A percentile compares a stretch with the other conserved stretches of the same genome.
Evolutionary conservation across 2,888 invertebrate genomes (phyloP).

Genomic region (Coleophora flavipennella): DNA sequence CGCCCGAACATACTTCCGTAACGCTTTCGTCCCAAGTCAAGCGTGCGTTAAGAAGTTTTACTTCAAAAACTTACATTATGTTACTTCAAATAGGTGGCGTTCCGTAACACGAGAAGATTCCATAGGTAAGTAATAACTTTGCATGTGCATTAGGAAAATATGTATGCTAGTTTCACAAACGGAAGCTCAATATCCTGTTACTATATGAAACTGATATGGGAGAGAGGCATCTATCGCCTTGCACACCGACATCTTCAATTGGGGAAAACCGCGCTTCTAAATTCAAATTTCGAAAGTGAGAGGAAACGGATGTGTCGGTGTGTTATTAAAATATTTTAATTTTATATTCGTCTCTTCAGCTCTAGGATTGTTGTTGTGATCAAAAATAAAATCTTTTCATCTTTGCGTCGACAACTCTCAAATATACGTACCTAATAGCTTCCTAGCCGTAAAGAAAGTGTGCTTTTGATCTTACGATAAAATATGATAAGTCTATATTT

Average conservation of each 20-base stretch:
- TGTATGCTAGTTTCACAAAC: too few relatives aligned
- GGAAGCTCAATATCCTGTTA: conserved; percentile 11
- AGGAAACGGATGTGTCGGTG: conserved; percentile 64
- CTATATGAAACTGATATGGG: conserved; percentile 11
- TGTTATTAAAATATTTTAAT: conserved; percentile 60
- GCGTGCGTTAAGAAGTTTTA: too few relatives aligned
- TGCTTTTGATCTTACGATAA: conserved; percentile 33
- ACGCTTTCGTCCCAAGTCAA: too few relatives aligned
- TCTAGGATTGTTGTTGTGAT: conserved; percentile 40
- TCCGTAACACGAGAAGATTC: too few relatives aligned
- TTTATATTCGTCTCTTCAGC: conserved; percentile 49
- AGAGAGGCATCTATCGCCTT: conserved; percentile 26
- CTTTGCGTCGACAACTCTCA: conserved; percentile 31
- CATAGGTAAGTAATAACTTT: too few relatives aligned
- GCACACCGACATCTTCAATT: conserved; percentile 31
- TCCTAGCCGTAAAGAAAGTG: conserved; percentile 29
- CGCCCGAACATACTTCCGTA: too few relatives aligned
- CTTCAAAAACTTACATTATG: too few relatives aligned
- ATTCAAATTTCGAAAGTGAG: conserved; percentile 36
- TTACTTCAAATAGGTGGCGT: too few relatives aligned
- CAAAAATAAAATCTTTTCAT: conserved; percentile 62
- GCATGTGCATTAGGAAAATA: too few relatives aligned
- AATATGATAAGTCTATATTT: conserved; percentile 10
- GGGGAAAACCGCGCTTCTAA: conserved; percentile 28
- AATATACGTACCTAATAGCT: conserved; percentile 34